A percentile compares a stretch with the other conserved stretches of the same genome.
Conservation (phyloP, 2,888 invertebrate species). For the Capitulum mitella region DNA sequence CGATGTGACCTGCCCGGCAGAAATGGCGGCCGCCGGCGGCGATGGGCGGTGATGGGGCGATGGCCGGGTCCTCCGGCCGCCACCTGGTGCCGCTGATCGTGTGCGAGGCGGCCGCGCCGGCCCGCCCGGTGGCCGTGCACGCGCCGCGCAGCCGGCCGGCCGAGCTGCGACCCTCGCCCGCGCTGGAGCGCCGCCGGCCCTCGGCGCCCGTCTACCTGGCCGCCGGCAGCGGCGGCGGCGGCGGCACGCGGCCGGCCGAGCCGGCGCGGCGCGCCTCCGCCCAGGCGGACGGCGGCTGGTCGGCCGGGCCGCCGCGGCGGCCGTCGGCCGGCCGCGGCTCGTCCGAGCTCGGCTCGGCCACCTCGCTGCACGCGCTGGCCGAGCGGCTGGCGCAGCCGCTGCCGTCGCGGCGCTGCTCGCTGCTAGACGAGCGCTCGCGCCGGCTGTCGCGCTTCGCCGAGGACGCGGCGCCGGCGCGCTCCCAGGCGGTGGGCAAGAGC, state of each 20-base stretch:
- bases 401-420: conserved; percentile 21
- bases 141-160: background rate
- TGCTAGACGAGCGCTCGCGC: conserved; percentile 10
- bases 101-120: background rate
- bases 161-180: background rate
- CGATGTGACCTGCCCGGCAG: too few species aligned
- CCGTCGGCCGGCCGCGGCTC: background rate
- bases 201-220: conserved; percentile 15
- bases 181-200: background rate
- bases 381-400: conserved; percentile 17
- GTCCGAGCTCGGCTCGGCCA: conserved; percentile 10
- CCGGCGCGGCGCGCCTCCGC: background rate
- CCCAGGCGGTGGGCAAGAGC: background rate
- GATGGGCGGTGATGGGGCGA: background rate
- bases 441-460: conserved; percentile 24
- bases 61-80: background rate
- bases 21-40: background rate
- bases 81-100: background rate
- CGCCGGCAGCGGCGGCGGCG: background rate
- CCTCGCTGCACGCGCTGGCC: conserved; percentile 13
- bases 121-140: background rate
- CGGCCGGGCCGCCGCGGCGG: background rate
- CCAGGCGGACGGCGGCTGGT: background rate
- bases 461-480: background rate
- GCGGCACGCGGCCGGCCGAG: background rate